Base-by-base conservation (phyloP, 2,888 invertebrate genomes). In the Salticus scenicus region DNA sequence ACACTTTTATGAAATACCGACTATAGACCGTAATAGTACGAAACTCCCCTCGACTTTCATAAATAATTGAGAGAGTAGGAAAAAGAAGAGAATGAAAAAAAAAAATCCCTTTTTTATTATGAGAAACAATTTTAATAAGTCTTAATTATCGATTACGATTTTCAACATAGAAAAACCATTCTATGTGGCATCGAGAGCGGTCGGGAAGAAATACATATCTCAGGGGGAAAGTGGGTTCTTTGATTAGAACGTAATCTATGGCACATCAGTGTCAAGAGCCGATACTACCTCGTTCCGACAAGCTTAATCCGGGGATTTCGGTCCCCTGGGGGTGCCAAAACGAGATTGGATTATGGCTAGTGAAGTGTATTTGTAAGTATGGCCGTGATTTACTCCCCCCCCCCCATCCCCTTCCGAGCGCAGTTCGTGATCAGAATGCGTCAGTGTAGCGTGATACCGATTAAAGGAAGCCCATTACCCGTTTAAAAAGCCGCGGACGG, bases 291-390 rank as follows among this genome's bases (percentile, higher is more conserved):
- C 73, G 73, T 73, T 57, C 51, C 82, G 82, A 82, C 82, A 82
- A 71, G 63, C 82, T 64, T 75, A 75, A 82, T 75, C 82, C 75
- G 64, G 71, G 75, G 82, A 76, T 75, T 71, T 63, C 27, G 75
- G 63, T 76, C 75, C 82, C 82, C 28, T 33, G 70, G 81, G 81
- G 82, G 75, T 64, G 75, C 70, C 70, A 76, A 82, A 82, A 82
- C 82, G 82, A 82, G 82, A 82, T 82, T 82, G 82, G 82, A 82
- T 82, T 82, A 82, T 42, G 33, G 74, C 41, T 70, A 28, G 66
- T 7, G 57, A 63, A 51, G 57, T 64, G 64, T 31, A 82, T 75
- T 71, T 47, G 75, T 75, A 63, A 41, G 64, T 24, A 20, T 63
- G 33, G 72, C 30, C 28, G 14, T 27, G 31, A 28, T 37, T 42